phyloP scores from a whole-genome alignment of 2,797 vertebrate genomes.

The Cryptoblepharus egeriae region DNA sequence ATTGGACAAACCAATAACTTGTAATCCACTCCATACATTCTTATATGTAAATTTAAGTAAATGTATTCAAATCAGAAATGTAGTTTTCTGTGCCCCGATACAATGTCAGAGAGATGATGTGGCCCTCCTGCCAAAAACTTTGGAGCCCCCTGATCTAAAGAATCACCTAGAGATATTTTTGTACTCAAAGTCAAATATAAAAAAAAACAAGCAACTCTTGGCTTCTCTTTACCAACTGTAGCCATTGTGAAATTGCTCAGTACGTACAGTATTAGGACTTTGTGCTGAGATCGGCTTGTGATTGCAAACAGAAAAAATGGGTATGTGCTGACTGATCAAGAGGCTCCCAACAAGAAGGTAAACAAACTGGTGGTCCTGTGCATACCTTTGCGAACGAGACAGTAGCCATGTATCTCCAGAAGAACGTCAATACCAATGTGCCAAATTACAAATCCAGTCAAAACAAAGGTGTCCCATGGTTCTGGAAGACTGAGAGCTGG shows the following conservation, averaged over 20 bases:
- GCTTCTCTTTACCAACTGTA: background rate
- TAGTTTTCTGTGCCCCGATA: too few species aligned
- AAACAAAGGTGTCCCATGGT: conserved; percentile 79
- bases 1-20: too few species aligned
- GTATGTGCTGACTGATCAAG: background rate
- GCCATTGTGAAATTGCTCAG: background rate
- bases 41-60: too few species aligned
- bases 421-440: conserved; percentile 80
- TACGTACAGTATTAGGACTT: background rate
- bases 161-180: background rate
- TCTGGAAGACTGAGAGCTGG: conserved; percentile 81
- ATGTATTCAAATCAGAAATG: too few species aligned
- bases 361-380: background rate
- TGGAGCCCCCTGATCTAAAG: too few species aligned
- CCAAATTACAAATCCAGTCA: conserved; percentile 86
- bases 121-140: too few species aligned
- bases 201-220: background rate
- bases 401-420: conserved; percentile 83
- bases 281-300: background rate
- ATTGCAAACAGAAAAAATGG: background rate
- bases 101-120: too few species aligned
- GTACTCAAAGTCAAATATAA: background rate
- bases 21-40: too few species aligned
- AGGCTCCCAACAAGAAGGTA: background rate
- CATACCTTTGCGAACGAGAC: too few species aligned